Evolutionary conservation across 1,140 invertebrate species (phyloP).

Genomic region (Phortica variegata): DNA sequence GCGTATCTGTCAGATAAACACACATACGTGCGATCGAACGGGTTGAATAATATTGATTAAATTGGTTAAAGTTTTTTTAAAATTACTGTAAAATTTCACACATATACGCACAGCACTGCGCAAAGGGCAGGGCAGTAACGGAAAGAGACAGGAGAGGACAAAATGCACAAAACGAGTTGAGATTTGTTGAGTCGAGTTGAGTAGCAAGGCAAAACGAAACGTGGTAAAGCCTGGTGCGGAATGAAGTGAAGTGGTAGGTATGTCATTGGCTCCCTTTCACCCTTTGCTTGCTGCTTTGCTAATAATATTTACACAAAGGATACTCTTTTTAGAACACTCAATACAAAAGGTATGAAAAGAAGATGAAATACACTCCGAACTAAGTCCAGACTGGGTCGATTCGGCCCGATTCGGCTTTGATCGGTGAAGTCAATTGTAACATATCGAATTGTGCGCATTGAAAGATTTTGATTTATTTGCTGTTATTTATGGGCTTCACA

Average conservation of each 20-base stretch:
- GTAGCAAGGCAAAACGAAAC: no score
- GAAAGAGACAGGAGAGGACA: no score
- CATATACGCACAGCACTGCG: slow-evolving; percentile 34
- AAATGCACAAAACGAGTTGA: no score
- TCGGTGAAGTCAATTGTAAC: slow-evolving; percentile 55
- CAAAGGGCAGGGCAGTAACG: not conserved
- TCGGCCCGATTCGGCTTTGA: slow-evolving; percentile 46
- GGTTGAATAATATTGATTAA: slow-evolving; percentile 53
- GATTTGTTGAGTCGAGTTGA: no score
- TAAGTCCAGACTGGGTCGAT: no score
- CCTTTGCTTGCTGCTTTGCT: slow-evolving; percentile 33
- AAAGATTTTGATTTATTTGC: slow-evolving; percentile 56
- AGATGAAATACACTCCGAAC: slow-evolving; percentile 27
- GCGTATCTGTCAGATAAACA: slow-evolving; percentile 37
- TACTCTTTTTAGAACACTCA: slow-evolving; percentile 47
- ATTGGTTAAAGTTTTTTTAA: slow-evolving; percentile 48
- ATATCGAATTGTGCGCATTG: slow-evolving; percentile 53
- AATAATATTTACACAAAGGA: slow-evolving; percentile 55
- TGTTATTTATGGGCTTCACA: slow-evolving; percentile 50
- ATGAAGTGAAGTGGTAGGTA: slow-evolving; percentile 14
- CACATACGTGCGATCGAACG: slow-evolving; percentile 27
- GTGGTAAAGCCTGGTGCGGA: no score
- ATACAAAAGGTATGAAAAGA: slow-evolving; percentile 49
- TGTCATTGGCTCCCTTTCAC: slow-evolving; percentile 43
- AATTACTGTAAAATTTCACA: slow-evolving; percentile 56